A percentile compares a stretch with the other conserved stretches of the same genome.
Evolutionary conservation across 2,888 invertebrate species (phyloP).

Genomic region (Cybosia mesomella): DNA sequence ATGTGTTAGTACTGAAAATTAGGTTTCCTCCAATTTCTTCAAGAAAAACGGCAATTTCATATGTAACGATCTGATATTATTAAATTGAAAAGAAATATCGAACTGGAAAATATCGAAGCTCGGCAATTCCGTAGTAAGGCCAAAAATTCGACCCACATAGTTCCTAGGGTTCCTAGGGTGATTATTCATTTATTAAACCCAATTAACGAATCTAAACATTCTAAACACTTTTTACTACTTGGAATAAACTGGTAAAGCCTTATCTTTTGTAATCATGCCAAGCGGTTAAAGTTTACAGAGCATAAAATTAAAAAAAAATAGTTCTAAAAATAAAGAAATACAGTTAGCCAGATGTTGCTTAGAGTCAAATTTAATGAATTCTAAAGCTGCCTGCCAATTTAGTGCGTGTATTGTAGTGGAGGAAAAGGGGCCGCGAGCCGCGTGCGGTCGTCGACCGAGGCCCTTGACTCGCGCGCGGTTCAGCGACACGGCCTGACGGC

Average conservation of each 20-base stretch:
- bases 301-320: slow-evolving; percentile 5
- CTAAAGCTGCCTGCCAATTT: slow-evolving; percentile 68
- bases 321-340: slow-evolving; percentile 39
- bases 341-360: slow-evolving; percentile 50
- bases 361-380: slow-evolving; percentile 57
- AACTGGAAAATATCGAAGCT: too few relatives aligned
- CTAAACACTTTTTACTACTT: neutral
- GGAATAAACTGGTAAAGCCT: slow-evolving; percentile 2
- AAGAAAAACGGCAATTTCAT: too few relatives aligned
- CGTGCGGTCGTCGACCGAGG: slow-evolving; percentile 84
- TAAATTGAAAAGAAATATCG: too few relatives aligned
- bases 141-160: too few relatives aligned
- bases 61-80: too few relatives aligned
- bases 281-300: slow-evolving; percentile 7
- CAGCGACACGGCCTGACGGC: slow-evolving; percentile 81
- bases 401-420: slow-evolving; percentile 71
- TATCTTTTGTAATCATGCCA: neutral
- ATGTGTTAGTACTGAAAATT: too few relatives aligned
- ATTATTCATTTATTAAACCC: neutral
- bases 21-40: too few relatives aligned
- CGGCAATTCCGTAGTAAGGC: too few relatives aligned
- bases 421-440: slow-evolving; percentile 70
- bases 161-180: neutral
- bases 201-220: neutral
- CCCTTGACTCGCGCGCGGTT: slow-evolving; percentile 84